Conservation (phyloP, 2,113 vertebrate genomes). For the Pelvicachromis taeniatus region DNA sequence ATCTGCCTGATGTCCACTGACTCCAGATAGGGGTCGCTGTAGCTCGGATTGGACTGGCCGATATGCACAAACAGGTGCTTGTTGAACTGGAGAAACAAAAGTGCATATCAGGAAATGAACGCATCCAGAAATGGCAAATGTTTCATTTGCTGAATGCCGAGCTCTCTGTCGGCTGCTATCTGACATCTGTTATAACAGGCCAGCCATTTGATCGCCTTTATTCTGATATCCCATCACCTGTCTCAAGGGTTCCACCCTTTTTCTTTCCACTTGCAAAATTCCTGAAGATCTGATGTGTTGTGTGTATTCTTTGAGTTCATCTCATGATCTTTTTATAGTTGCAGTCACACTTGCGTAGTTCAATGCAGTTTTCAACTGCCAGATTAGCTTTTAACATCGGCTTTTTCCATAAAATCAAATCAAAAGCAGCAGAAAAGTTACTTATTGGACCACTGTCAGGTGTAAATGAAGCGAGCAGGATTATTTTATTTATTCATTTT, state of each 20-base stretch:
- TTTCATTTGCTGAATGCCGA: not conserved
- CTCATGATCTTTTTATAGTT: not conserved
- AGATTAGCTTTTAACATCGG: not conserved
- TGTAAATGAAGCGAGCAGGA: not conserved
- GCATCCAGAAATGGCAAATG: conserved; percentile 11
- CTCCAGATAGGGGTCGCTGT: conserved; percentile 87
- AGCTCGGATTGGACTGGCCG: conserved; percentile 87
- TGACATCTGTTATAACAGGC: conserved; percentile 6
- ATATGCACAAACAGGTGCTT: conserved; percentile 94
- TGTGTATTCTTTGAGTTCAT: not conserved
- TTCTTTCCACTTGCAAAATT: not conserved
- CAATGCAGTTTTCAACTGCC: not conserved
- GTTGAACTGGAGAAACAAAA: conserved; percentile 80
- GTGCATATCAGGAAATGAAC: conserved; percentile 10
- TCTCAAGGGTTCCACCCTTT: not conserved
- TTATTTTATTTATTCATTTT: not conserved
- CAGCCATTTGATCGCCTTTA: not conserved
- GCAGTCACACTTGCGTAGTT: not conserved
- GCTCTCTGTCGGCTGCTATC: not conserved
- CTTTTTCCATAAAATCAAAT: not conserved
- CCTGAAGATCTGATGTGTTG: not conserved
- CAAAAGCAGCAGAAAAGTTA: not conserved
- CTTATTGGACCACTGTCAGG: not conserved
- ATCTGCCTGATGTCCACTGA: conserved; percentile 91
- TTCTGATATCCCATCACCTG: conserved; percentile 7